Conservation (phyloP, 2,888 invertebrate genomes). For the Leptopilina drosophilae region DNA sequence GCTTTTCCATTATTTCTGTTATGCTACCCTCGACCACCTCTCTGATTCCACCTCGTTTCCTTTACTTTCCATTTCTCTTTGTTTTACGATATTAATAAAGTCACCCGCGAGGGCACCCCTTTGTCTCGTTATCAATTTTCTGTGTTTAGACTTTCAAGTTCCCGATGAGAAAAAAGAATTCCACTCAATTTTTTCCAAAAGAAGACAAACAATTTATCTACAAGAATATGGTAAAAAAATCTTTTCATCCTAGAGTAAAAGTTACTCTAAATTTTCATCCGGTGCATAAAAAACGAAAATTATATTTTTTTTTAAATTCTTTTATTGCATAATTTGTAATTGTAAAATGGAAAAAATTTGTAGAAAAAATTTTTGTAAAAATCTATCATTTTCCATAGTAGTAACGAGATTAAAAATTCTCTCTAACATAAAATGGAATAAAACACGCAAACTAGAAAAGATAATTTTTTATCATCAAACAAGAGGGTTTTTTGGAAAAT, state of each 20-base stretch:
- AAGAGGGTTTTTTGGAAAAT: not conserved
- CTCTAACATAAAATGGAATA: no score
- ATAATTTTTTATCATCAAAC: not conserved
- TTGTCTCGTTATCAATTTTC: slow-evolving; percentile 61
- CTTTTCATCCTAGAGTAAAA: no score
- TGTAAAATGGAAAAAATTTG: no score
- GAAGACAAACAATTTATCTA: no score
- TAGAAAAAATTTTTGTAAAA: no score
- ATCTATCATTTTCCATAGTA: no score
- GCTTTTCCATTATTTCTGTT: slow-evolving; percentile 70
- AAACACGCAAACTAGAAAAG: not conserved
- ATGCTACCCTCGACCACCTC: slow-evolving; percentile 44
- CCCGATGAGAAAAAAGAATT: not conserved
- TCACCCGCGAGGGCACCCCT: slow-evolving; percentile 52
- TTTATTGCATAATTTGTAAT: no score
- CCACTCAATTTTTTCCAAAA: not conserved
- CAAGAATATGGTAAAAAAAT: no score
- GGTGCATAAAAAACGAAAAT: no score
- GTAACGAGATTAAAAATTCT: no score
- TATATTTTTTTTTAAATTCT: no score
- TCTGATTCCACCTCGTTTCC: slow-evolving; percentile 55
- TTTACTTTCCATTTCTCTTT: slow-evolving; percentile 57
- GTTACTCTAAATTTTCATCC: no score
- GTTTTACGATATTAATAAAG: slow-evolving; percentile 71
- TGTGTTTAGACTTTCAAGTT: not conserved